Evolutionary conservation across 2,113 vertebrate genomes (phyloP), one percentile per base, ranked within the genome.

Genomic region (Callithrix jacchus): DNA sequence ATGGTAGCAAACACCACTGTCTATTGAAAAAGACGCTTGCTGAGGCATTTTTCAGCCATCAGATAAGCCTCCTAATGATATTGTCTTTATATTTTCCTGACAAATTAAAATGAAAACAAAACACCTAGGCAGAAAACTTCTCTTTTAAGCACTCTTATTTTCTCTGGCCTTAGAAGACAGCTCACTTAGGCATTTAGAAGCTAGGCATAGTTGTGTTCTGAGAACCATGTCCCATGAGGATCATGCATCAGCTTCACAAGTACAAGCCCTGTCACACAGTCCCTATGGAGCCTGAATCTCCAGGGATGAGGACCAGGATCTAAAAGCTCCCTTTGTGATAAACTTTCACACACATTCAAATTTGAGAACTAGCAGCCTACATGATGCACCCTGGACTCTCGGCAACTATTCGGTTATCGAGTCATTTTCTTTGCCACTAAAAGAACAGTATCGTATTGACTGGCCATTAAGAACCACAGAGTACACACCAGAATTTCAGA

Each of bases 261-360:
- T 21, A 14, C 30, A 61, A 56, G 10, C 3, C 12, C 5, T 0
- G 14, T 9, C 14, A 37, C 10, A 37, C 0, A 23, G 64, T 3
- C 20, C 40, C 52, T 9, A 8, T 2, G 56, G 18, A 73, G 32
- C 30, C 54, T 37, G 25, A 40, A 23, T 79, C 40, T 49, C 66
- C n/a, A 52, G 73, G 70, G 56, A 47, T 5, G 27, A 27, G 11
- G 32, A 30, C 8, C 12, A 56, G 1, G 37, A 20, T 11, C 79
- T 45, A 64, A 47, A n/a, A 45, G 76, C 20, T 79, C 35, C 70
- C 37, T 1, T 7, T 10, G 32, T 23, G 25, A 40, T 5, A 21
- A 30, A 27, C 40, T 83, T 5, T 13, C 54, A 91, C 5, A 25
- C 14, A 74, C 73, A 45, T 52, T 70, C 54, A 20, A 68, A 54